Evolutionary conservation across 2,888 invertebrate genomes (phyloP).

Genomic region (Drosophila leonis): DNA sequence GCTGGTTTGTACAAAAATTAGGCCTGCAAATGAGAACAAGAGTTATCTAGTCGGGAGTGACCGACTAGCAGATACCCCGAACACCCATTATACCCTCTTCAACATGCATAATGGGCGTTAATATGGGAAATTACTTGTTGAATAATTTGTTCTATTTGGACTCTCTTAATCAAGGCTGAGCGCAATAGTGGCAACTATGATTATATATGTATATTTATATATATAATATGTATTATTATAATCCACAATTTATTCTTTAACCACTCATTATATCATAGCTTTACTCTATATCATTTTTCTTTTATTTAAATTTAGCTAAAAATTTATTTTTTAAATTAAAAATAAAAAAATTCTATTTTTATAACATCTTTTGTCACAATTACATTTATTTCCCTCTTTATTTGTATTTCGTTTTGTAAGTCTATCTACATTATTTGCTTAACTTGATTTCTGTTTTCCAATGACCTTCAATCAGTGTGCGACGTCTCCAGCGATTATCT

Average conservation of each 20-base stretch:
- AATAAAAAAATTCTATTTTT: not conserved
- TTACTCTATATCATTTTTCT: too few species aligned
- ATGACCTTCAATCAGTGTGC: slow-evolving; percentile 39
- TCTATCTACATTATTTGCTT: not conserved
- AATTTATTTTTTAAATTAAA: not conserved
- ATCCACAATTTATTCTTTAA: too few species aligned
- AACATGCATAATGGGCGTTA: too few species aligned
- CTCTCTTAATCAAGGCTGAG: not conserved
- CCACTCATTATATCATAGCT: too few species aligned
- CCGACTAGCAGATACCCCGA: not conserved
- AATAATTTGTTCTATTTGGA: too few species aligned
- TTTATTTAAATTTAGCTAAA: not conserved
- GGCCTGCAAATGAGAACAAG: not conserved
- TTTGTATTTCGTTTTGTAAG: not conserved
- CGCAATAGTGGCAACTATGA: too few species aligned
- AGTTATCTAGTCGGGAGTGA: too few species aligned
- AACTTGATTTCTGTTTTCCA: slow-evolving; percentile 3
- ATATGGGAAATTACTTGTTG: too few species aligned
- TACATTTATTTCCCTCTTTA: not conserved
- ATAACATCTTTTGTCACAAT: not conserved
- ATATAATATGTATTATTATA: too few species aligned
- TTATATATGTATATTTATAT: too few species aligned
- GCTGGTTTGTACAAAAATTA: not conserved
- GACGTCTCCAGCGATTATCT: slow-evolving; percentile 65
- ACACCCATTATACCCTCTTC: too few species aligned